Evolutionary conservation across 2,797 vertebrate genomes (phyloP), one percentile per base, ranked within the genome.

Genomic region (Coranthus polyacanthus): DNA sequence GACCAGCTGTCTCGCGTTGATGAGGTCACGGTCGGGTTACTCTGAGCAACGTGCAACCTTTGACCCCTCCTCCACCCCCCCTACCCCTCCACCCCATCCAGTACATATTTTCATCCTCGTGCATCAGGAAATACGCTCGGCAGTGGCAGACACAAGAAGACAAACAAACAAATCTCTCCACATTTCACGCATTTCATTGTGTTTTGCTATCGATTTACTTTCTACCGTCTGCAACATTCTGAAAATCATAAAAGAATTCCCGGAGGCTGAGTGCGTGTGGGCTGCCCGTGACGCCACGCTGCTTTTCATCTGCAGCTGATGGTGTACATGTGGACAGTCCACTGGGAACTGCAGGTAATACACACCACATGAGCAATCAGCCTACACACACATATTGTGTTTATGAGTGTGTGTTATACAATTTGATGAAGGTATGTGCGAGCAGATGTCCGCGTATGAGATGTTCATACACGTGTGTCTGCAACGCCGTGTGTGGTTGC

Each of bases 11-110:
- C 77, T 83, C 61, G 15, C 17, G 8, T 44, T 85, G 79, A 87
- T 76, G 76, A 88, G 87, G 75, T 90, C 84, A 85, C 24, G 67
- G 80, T 83, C 79, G 78, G 82, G 77, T 72, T 87, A 83, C 72
- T 43, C 50, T 57, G 66, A 77, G 70, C 79, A 82, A 56, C 39
- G 5, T 75, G 72, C 17, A 5, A 82, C 84, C 83, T 82, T 22
- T 84, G 68, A 84, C 79, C 75, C n/a, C 26, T 29, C 26, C 22
- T 26, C 6, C 10, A 36, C 10, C 12, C 21, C 32, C 51, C 18
- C 17, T n/a, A 15, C 45, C 9, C 49, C 38, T 4, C 39, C 42
- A 49, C 46, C 29, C n/a, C n/a, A n/a, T 24, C 17, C 1, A 0
- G 5, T 21, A 29, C 20, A 34, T 67, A 47, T 50, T 45, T 54